These are phyloP conservation scores for Heterodera carotae DNA, from an alignment of 1,140 invertebrate species.

Conservation along the genomic window DNA sequence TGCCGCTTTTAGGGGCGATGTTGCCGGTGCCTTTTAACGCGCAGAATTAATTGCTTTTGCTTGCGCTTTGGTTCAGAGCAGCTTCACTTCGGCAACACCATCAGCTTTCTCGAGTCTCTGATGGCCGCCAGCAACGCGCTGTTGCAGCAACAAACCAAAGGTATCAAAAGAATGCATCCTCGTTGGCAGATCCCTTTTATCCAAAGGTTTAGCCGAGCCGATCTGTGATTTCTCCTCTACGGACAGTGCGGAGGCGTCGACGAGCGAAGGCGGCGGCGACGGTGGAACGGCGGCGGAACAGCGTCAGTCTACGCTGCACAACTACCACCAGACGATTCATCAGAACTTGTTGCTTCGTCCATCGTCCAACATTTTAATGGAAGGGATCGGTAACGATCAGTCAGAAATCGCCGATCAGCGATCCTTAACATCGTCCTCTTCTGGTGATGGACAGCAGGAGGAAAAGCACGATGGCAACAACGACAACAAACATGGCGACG, in stretches of 20 bases:
- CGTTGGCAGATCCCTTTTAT: not conserved
- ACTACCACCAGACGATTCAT: not conserved
- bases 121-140: slow-evolving; percentile 24
- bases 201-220: slow-evolving; percentile 6
- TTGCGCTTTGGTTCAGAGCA: not conserved
- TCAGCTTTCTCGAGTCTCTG: slow-evolving; percentile 15
- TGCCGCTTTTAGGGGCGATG: not conserved
- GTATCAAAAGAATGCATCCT: too few relatives aligned
- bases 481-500: not conserved
- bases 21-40: not conserved
- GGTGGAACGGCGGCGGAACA: not conserved
- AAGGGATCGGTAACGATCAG: not conserved
- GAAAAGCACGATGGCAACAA: not conserved
- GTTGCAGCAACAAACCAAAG: slow-evolving; percentile 17
- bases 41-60: not conserved
- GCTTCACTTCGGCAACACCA: slow-evolving; percentile 10
- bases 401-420: not conserved
- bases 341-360: not conserved
- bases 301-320: not conserved
- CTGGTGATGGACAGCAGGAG: not conserved
- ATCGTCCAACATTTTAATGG: not conserved
- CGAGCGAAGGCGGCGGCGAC: slow-evolving; percentile 46
- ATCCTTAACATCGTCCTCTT: not conserved
- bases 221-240: slow-evolving; percentile 34
- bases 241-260: slow-evolving; percentile 53